phyloP scores from a whole-genome alignment of 2,113 vertebrate species.

The Percina caprodes region DNA sequence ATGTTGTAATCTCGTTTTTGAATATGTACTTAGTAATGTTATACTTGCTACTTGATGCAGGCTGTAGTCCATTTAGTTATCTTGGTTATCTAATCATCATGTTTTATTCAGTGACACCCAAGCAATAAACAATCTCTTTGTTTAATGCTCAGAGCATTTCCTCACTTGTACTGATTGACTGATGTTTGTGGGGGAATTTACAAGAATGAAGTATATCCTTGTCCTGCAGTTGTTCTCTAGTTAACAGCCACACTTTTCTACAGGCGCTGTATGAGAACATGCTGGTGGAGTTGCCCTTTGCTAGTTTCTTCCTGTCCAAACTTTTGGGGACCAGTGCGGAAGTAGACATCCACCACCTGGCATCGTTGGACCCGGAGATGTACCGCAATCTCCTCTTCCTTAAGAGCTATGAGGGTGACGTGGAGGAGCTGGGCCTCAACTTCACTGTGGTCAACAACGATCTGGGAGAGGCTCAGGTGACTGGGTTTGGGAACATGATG shows the following conservation, averaged over 20 bases:
- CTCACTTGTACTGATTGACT: conserved; percentile 8
- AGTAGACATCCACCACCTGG: conserved; percentile 98
- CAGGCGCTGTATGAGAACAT: conserved; percentile 99
- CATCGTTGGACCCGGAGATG: conserved; percentile 97
- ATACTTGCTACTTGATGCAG: conserved; percentile 19
- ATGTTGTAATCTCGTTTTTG: conserved; percentile 37
- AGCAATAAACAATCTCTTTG: conserved; percentile 26
- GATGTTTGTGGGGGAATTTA: conserved; percentile 2
- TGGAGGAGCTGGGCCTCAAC: conserved; percentile 97
- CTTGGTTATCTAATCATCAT: conserved; percentile 29
- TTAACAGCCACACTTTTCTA: conserved; percentile 30
- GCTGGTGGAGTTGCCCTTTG: conserved; percentile 97
- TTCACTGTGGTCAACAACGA: conserved; percentile 99
- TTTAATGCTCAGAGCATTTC: conserved; percentile 17
- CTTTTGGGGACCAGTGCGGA: conserved; percentile 96
- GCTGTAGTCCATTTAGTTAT: conserved; percentile 28
- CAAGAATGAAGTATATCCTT: background rate
- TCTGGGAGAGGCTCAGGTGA: conserved; percentile 96
- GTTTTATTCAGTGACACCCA: conserved; percentile 45
- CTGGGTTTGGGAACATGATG: background rate
- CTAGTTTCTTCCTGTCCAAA: conserved; percentile 98
- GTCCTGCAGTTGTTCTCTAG: conserved; percentile 5
- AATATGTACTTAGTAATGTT: conserved; percentile 24
- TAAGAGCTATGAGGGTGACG: conserved; percentile 97
- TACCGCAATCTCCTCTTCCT: conserved; percentile 98